Conservation (phyloP, 2,113 vertebrate species). For the Atractosteus spatula region DNA sequence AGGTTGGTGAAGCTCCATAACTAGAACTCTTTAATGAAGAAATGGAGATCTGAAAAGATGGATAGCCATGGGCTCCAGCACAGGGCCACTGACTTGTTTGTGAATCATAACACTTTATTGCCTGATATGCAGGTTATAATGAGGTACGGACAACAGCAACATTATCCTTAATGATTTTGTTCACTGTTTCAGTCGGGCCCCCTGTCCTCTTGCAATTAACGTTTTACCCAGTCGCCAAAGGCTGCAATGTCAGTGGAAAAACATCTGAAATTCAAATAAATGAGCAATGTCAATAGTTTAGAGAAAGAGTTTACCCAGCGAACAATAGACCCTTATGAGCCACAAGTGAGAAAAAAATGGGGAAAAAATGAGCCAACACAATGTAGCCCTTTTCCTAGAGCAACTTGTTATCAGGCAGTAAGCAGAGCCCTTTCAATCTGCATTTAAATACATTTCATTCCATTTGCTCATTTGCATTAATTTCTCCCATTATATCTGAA, state of each 20-base stretch:
- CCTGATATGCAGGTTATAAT: conserved; percentile 83
- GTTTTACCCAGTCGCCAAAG: conserved; percentile 83
- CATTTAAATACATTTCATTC: conserved; percentile 99
- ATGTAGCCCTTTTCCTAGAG: conserved; percentile 94
- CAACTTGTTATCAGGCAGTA: conserved; percentile 98
- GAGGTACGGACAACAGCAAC: conserved; percentile 89
- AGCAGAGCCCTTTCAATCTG: conserved; percentile 95
- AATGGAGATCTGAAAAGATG: conserved; percentile 69
- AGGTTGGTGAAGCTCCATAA: conserved; percentile 52
- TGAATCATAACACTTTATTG: conserved; percentile 83
- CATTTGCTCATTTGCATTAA: conserved; percentile 99
- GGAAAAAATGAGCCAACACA: conserved; percentile 91
- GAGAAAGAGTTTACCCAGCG: conserved; percentile 94
- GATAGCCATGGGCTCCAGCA: conserved; percentile 82
- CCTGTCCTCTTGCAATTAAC: conserved; percentile 86
- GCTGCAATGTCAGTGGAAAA: conserved; percentile 55
- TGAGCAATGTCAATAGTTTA: conserved; percentile 98
- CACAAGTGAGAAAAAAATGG: conserved; percentile 87
- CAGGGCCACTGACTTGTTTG: conserved; percentile 86
- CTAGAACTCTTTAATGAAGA: conserved; percentile 63
- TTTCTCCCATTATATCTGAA: conserved; percentile 98
- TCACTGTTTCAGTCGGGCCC: conserved; percentile 71
- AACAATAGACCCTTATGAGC: conserved; percentile 97
- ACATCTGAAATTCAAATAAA: conserved; percentile 93
- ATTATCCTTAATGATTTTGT: conserved; percentile 88